Evolutionary conservation across 2,888 invertebrate species (phyloP).

Genomic region (Dasypolia templi): DNA sequence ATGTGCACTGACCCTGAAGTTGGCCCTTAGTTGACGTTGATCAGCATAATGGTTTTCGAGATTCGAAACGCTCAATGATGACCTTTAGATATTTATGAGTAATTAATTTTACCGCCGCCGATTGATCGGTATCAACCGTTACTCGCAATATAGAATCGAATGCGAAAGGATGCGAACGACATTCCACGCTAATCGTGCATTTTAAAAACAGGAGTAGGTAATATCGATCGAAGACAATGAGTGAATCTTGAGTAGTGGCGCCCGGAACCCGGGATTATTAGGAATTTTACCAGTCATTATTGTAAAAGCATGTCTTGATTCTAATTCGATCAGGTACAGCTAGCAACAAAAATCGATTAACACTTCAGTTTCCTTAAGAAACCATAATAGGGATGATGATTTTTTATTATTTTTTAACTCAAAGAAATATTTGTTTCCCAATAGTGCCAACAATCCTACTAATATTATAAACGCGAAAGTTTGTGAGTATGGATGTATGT

Average conservation of each 20-base stretch:
- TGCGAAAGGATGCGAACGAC: neutral
- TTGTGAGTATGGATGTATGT: too few species aligned
- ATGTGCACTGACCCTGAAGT: neutral
- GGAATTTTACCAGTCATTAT: neutral
- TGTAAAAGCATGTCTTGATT: neutral
- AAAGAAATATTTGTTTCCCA: too few species aligned
- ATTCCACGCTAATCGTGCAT: conserved; percentile 6
- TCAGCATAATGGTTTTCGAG: neutral
- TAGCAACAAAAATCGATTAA: neutral
- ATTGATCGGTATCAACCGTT: neutral
- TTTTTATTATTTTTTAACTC: too few species aligned
- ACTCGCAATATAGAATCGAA: neutral
- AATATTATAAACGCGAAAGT: too few species aligned
- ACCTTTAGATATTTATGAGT: too few species aligned
- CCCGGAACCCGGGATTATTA: neutral
- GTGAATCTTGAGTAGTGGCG: neutral
- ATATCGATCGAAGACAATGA: neutral
- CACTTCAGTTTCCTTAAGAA: too few species aligned
- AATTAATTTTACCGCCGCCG: neutral
- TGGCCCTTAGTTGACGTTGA: neutral
- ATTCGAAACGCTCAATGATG: neutral
- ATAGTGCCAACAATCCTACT: too few species aligned
- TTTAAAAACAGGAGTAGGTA: neutral
- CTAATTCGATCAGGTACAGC: neutral
- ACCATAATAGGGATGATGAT: too few species aligned